Evolutionary conservation across 2,113 vertebrate genomes (phyloP), one percentile per base, ranked within the genome.

Genomic region (Clupea harengus): DNA sequence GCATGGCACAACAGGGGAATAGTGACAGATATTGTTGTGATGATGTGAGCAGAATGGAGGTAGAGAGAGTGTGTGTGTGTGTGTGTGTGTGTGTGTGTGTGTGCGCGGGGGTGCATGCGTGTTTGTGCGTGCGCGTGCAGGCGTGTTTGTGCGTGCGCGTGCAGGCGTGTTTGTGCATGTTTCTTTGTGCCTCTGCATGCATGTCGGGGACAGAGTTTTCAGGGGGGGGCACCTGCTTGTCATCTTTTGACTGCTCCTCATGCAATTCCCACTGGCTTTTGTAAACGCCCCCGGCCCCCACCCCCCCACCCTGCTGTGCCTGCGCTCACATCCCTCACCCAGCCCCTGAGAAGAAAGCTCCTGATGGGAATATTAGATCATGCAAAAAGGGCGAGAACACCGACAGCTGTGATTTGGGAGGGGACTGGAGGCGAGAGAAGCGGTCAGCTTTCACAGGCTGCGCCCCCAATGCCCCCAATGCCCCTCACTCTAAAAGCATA

Each of bases 1-100:
- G 2, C 10, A 28, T 25, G 10, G 67, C 10, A 54, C 52, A 54
- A 20, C 52, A 54, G 18, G 25, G 28, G 25, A 32, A 6, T n/a
- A 75, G 50, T 84, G 87, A 83, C 87, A 78, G 85, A 88, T 64
- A 88, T 89, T 89, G 87, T 88, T 81, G 83, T 83, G 32, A 67
- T 81, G 46, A 85, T 49, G 47, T 49, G 47, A 49, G 9, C 47
- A 11, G 47, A 49, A 49, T 49, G 47, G 47, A 49, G 47, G 8
- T 11, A 49, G 7, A 49, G 9, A 49, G 47, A 10, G 47, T 84
- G 81, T 15, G 57, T 64, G 82, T 83, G 78, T 67, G 83, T 81
- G 72, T 78, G 82, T 54, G 9, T 45, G 50, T 11, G 64, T 52
- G 52, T 18, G 52, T 54, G 52, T 54, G 50, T 52, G 7, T 54